Evolutionary conservation across 2,797 vertebrate species (phyloP).

Genomic region (Labroides dimidiatus): DNA sequence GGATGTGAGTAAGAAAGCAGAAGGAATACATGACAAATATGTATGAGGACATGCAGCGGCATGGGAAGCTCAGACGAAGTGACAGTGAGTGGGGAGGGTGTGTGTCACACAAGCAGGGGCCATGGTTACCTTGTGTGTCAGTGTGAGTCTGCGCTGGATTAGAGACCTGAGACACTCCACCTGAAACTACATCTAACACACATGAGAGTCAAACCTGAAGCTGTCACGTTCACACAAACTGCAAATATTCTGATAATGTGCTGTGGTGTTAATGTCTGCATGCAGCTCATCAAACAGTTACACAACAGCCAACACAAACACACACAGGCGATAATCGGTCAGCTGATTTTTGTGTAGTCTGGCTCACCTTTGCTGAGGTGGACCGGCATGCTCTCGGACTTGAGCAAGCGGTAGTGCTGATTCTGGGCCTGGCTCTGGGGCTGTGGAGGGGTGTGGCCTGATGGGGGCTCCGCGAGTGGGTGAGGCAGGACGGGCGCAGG

Average conservation of each 20-base stretch:
- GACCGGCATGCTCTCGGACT: slow-evolving; percentile 98
- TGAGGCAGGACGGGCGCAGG: slow-evolving; percentile 45
- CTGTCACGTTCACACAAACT: slow-evolving; percentile 25
- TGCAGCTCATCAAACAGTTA: slow-evolving; percentile 25
- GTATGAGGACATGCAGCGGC: slow-evolving; percentile 3
- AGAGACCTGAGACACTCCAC: slow-evolving; percentile 83
- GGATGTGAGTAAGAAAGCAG: not conserved
- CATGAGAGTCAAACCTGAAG: slow-evolving; percentile 70
- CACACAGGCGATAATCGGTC: not conserved
- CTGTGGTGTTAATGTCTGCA: slow-evolving; percentile 26
- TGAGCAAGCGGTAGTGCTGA: slow-evolving; percentile 92
- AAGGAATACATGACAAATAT: slow-evolving; percentile 1
- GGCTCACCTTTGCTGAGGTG: slow-evolving; percentile 94
- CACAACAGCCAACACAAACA: slow-evolving; percentile 7
- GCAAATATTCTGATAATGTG: not conserved
- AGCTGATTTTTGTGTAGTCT: not conserved
- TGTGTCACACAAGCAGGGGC: slow-evolving; percentile 62
- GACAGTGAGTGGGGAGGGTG: too few species aligned
- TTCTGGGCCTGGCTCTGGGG: slow-evolving; percentile 64
- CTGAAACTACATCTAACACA: slow-evolving; percentile 87
- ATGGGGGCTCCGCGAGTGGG: slow-evolving; percentile 64
- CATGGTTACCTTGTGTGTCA: slow-evolving; percentile 89
- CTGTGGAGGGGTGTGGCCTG: slow-evolving; percentile 45
- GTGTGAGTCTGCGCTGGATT: slow-evolving; percentile 84
- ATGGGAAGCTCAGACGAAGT: not conserved